A percentile compares a stretch with the other conserved stretches of the same genome.
Evolutionary conservation across 1,140 invertebrate species (phyloP).

Genomic region (Ganaspis sp.): DNA sequence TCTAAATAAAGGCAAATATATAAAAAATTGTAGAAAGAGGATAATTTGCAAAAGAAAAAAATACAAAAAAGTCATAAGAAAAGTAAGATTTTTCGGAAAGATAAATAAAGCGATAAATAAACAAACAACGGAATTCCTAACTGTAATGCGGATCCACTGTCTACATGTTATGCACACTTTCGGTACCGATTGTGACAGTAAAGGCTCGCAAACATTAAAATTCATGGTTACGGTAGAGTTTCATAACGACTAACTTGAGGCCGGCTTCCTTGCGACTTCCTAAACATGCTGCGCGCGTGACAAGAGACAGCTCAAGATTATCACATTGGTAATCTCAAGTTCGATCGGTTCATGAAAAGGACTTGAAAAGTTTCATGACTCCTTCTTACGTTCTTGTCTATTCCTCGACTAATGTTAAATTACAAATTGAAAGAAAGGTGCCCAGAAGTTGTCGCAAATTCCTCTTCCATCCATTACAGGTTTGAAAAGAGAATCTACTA

Average conservation of each 20-base stretch:
- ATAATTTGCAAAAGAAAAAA: not conserved
- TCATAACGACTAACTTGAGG: conserved; percentile 51
- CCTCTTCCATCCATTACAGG: no score
- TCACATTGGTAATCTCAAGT: conserved; percentile 34
- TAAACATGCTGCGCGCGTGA: conserved; percentile 61
- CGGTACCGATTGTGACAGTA: conserved; percentile 29
- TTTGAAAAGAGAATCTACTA: no score
- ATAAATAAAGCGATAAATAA: not conserved
- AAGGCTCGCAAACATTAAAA: conserved; percentile 51
- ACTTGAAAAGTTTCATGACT: not conserved
- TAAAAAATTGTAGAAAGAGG: no score
- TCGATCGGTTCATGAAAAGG: not conserved
- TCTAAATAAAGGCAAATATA: no score
- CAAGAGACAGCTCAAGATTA: conserved; percentile 37
- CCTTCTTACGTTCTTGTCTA: not conserved
- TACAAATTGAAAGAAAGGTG: not conserved
- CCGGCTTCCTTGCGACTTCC: conserved; percentile 50
- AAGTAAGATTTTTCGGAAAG: not conserved
- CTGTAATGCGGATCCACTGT: conserved; percentile 15
- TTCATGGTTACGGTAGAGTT: conserved; percentile 55
- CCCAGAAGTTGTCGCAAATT: no score
- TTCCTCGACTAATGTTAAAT: not conserved
- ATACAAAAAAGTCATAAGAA: not conserved
- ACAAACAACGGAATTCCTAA: conserved; percentile 31
- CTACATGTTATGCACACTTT: conserved; percentile 30